phyloP scores from a whole-genome alignment of 2,888 invertebrate species.

The Frankliniella intonsa region DNA sequence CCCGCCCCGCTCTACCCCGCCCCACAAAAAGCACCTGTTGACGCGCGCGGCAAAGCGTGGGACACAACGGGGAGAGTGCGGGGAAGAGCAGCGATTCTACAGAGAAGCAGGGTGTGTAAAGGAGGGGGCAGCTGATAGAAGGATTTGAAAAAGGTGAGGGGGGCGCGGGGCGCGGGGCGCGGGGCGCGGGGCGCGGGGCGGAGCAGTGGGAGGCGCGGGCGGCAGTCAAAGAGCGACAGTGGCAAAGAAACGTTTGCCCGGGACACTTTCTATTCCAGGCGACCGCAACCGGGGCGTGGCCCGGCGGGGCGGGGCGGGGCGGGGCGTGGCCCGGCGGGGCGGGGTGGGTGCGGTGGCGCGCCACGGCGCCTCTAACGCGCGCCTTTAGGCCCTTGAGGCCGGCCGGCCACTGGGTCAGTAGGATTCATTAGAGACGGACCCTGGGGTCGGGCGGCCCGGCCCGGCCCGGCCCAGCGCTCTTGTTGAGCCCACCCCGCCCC shows the following conservation, averaged over 20 bases:
- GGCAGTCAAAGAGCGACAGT: slow-evolving; percentile 1
- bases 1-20: too few relatives aligned
- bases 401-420: slow-evolving; percentile 17
- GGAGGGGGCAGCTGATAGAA: too few relatives aligned
- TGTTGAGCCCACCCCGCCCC: not conserved
- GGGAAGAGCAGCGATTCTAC: too few relatives aligned
- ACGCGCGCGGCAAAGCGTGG: too few relatives aligned
- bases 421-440: slow-evolving; percentile 3
- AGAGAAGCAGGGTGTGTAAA: too few relatives aligned
- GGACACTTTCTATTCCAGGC: slow-evolving; percentile 16
- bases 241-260: slow-evolving; percentile 6
- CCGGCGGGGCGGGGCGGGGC: not conserved
- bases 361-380: not conserved
- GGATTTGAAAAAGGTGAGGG: not conserved
- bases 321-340: not conserved
- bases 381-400: not conserved
- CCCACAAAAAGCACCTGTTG: too few relatives aligned
- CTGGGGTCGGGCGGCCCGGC: too few relatives aligned
- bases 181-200: not conserved
- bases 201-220: not conserved
- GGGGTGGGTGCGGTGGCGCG: not conserved
- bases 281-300: slow-evolving; percentile 20
- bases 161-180: not conserved
- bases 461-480: too few relatives aligned
- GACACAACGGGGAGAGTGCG: too few relatives aligned